A percentile compares a stretch with the other conserved stretches of the same genome.
These are phyloP conservation scores for Sicus ferrugineus DNA, from an alignment of 2,888 invertebrate genomes.

Conservation along the genomic window DNA sequence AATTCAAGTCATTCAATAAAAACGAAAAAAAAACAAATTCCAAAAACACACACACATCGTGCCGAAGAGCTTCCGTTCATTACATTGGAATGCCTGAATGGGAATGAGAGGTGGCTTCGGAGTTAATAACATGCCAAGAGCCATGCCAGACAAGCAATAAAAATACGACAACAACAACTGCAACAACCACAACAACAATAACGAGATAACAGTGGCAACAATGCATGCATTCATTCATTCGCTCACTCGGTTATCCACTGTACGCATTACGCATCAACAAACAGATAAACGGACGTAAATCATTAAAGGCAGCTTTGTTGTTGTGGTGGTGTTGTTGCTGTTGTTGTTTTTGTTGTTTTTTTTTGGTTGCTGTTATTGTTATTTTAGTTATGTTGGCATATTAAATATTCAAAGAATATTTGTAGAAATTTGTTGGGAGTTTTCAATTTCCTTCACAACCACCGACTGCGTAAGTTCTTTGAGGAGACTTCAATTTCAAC, in stretches of 20 bases:
- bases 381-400: neutral
- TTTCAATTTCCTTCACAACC: no score
- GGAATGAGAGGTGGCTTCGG: neutral
- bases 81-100: constrained; percentile 1
- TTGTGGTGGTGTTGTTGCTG: constrained; percentile 5
- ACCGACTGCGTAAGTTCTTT: no score
- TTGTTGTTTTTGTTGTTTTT: constrained; percentile 3
- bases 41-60: neutral
- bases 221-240: constrained; percentile 13
- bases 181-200: neutral
- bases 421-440: no score
- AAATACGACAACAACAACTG: neutral
- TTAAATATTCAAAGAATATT: neutral
- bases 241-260: neutral
- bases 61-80: constrained; percentile 23
- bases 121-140: constrained; percentile 10
- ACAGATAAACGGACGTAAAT: constrained; percentile 24
- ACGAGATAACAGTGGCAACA: constrained; percentile 3
- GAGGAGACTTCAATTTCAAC: no score
- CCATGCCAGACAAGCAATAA: neutral
- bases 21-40: neutral
- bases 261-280: constrained; percentile 14
- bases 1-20: constrained; percentile 1
- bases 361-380: constrained; percentile 14
- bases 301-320: constrained; percentile 9